A percentile compares a stretch with the other conserved stretches of the same genome.
Conservation (phyloP, 2,888 invertebrate species). For the Aspidiotus destructor region DNA sequence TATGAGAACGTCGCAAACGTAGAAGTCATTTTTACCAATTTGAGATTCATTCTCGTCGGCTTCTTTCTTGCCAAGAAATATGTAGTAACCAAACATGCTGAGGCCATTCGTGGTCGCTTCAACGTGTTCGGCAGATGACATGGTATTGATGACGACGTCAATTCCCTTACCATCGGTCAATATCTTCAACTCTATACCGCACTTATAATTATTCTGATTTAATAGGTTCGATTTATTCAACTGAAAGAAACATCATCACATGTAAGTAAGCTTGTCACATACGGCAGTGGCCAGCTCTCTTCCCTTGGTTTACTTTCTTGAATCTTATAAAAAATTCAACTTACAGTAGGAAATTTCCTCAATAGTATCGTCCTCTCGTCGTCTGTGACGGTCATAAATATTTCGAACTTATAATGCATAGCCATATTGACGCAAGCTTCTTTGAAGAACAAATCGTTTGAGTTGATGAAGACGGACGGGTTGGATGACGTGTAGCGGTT, state of each 20-base stretch:
- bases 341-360: no score
- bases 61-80: not conserved
- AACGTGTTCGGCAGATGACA: not conserved
- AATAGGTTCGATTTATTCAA: not conserved
- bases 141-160: not conserved
- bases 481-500: no score
- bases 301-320: no score
- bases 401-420: constrained; percentile 53
- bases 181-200: not conserved
- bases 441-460: constrained; percentile 63
- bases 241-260: not conserved
- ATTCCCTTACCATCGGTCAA: not conserved
- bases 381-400: constrained; percentile 54
- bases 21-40: not conserved
- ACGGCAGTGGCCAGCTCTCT: no score
- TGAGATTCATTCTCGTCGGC: not conserved
- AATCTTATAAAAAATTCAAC: no score
- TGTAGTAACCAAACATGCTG: not conserved
- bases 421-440: constrained; percentile 65
- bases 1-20: not conserved
- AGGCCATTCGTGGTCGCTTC: not conserved
- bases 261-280: no score
- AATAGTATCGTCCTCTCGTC: no score
- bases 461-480: constrained; percentile 47
- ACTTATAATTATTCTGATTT: not conserved